phyloP scores from a whole-genome alignment of 2,797 vertebrate genomes.

The Propithecus deckenii region DNA sequence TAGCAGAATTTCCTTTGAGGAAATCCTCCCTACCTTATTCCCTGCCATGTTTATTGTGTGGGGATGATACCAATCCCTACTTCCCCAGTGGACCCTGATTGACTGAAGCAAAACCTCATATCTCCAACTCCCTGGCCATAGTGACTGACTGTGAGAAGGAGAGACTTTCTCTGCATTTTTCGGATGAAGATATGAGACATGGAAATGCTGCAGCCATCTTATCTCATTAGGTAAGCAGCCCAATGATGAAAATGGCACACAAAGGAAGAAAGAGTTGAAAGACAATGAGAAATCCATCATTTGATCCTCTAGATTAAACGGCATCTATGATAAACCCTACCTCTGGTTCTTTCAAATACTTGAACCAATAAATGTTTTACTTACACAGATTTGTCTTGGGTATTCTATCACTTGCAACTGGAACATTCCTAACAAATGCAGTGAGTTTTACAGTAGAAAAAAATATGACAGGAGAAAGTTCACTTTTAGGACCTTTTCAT shows the following conservation, averaged over 20 bases:
- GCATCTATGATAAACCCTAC: not conserved
- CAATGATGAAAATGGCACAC: not conserved
- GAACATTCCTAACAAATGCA: conserved; percentile 10
- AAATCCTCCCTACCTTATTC: not conserved
- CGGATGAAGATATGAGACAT: not conserved
- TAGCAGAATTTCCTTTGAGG: not conserved
- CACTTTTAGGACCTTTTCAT: not conserved
- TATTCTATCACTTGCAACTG: not conserved
- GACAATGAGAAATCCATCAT: not conserved
- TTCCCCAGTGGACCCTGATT: not conserved
- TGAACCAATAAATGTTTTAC: not conserved
- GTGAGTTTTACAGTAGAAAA: not conserved
- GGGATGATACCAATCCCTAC: not conserved
- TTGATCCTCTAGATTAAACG: not conserved
- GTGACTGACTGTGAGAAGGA: not conserved
- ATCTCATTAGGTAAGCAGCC: not conserved
- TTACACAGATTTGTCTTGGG: not conserved
- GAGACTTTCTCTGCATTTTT: not conserved
- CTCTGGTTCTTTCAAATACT: not conserved
- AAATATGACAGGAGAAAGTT: not conserved
- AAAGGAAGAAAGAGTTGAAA: not conserved
- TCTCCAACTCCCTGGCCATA: not conserved
- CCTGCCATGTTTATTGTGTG: not conserved
- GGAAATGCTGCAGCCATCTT: not conserved
- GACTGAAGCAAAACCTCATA: not conserved